phyloP scores from a whole-genome alignment of 2,888 invertebrate genomes.

The Helicoverpa assulta region DNA sequence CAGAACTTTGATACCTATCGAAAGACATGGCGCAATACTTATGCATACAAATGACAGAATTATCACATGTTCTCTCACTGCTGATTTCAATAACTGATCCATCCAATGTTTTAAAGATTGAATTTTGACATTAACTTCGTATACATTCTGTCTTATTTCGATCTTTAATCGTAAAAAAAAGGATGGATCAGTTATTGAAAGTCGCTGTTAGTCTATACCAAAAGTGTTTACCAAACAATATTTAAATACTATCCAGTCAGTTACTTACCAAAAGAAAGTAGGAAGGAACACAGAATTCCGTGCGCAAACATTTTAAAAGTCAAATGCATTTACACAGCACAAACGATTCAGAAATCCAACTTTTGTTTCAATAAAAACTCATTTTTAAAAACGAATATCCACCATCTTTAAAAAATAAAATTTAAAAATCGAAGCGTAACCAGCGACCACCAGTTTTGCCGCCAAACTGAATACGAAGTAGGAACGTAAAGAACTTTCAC shows the following conservation, averaged over 20 bases:
- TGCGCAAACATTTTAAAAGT: conserved; percentile 63
- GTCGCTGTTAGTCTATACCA: conserved; percentile 20
- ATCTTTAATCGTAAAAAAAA: no score
- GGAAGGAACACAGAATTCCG: conserved; percentile 60
- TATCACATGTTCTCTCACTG: conserved; percentile 4
- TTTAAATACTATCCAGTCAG: conserved; percentile 12
- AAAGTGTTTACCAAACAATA: conserved; percentile 26
- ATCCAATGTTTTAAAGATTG: no score
- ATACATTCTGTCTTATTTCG: no score
- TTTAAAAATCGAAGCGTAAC: conserved; percentile 51
- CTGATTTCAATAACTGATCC: no score
- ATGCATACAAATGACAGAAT: conserved; percentile 40
- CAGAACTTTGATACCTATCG: neutral
- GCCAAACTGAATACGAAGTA: conserved; percentile 81
- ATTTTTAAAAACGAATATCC: conserved; percentile 26
- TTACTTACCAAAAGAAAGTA: conserved; percentile 75
- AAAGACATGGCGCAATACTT: conserved; percentile 5
- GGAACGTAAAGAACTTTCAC: conserved; percentile 68
- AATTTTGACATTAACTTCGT: no score
- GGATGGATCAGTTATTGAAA: neutral
- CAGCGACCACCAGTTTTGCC: conserved; percentile 71
- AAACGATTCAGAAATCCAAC: conserved; percentile 29
- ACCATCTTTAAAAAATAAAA: conserved; percentile 32
- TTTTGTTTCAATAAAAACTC: conserved; percentile 21
- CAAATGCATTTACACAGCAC: conserved; percentile 40